These are phyloP conservation scores for Hermaeophaga mercurialis DNA, from an alignment of 2,888 invertebrate species.

Conservation along the genomic window DNA sequence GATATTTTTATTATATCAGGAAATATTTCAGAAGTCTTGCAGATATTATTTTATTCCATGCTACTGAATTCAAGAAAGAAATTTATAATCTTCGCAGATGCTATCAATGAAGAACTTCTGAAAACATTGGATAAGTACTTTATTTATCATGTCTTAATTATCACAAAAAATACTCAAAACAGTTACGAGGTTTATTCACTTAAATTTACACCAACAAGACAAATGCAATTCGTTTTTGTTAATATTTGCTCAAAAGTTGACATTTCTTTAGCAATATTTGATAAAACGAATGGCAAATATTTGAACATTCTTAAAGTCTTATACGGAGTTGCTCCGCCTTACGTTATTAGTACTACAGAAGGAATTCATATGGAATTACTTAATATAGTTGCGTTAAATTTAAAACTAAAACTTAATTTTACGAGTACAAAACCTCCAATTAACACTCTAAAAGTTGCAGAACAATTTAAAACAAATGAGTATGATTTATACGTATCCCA, in stretches of 20 bases:
- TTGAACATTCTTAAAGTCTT: not conserved
- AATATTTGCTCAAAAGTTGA: not conserved
- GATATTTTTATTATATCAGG: too few species aligned
- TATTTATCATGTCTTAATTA: too few species aligned
- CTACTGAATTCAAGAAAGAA: too few species aligned
- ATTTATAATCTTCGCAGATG: too few species aligned
- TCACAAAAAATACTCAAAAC: too few species aligned
- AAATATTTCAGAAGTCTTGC: too few species aligned
- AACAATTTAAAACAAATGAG: not conserved
- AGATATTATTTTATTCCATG: too few species aligned
- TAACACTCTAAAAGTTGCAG: not conserved
- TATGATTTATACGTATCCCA: conserved; percentile 8
- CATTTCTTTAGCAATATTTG: not conserved
- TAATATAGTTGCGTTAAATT: not conserved
- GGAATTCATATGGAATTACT: not conserved
- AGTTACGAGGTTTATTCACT: too few species aligned
- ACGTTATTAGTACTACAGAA: not conserved
- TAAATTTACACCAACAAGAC: too few species aligned
- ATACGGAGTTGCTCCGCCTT: not conserved
- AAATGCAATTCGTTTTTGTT: too few species aligned
- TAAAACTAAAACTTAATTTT: not conserved
- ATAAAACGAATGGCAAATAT: not conserved
- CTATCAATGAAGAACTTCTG: too few species aligned
- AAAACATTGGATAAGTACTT: too few species aligned
- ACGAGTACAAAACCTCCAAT: not conserved